Evolutionary conservation across 1,140 invertebrate genomes (phyloP), one percentile per base, ranked within the genome.

Genomic region (Papilio xuthus): DNA sequence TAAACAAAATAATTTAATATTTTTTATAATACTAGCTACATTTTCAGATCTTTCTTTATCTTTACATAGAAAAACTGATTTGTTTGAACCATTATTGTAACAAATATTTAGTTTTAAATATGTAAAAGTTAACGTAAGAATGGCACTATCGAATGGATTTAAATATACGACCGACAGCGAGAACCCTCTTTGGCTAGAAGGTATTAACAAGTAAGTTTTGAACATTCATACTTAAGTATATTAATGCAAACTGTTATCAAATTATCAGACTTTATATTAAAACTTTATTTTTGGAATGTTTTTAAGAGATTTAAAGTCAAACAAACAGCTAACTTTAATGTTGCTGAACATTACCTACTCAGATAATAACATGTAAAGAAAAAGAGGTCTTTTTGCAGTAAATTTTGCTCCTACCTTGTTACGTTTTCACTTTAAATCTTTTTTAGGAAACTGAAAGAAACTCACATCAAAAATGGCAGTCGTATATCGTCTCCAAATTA

Each of bases 391-490:
- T 13, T 32, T 67, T 32, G 4, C 13, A 67, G 15, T 28, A 1
- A 67, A 60, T 28, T 67, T 28, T 26, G 56, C 10, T 4, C 23
- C 15, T 20, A 53, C 8, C 50, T 10, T 23, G 4, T 4, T 28
- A 18, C 10, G 2, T 28, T 9, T 28, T 67, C 6, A 8, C 13
- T 32, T 78, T 70, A 26, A 18, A 20, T 81, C 56, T 80, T 37
- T 89, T 92, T 67, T 81, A 92, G 91, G 83, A 87, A 92, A 86
- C 89, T 92, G 78, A 92, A 92, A 87, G 89, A 92, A 77, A 92
- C 91, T 7, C 90, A 91, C 74, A 92, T 93, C 47, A 83, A 79
- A 80, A 89, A 87, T 63, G 83, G 79, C 71, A 85, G 77, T 41
- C 84, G 79, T 63, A 82, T 87, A 78, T 83, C 83, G 8, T 76